Percentiles rank a stretch among this genome's conserved stretches.
These are phyloP conservation scores for Branchellion lobata DNA, from an alignment of 2,888 invertebrate species.

Conservation along the genomic window DNA sequence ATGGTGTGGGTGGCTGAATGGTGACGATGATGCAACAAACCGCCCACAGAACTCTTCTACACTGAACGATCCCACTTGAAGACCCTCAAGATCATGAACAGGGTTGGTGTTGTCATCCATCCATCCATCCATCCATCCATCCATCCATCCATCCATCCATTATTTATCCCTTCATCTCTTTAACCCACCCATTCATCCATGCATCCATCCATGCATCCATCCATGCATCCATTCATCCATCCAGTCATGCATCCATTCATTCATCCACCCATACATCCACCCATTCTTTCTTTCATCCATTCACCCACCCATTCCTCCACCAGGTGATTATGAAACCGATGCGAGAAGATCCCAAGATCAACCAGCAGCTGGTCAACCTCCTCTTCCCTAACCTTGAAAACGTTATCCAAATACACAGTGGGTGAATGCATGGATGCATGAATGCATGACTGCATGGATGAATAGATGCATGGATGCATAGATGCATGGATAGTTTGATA, in stretches of 20 bases:
- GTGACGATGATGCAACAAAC: no score
- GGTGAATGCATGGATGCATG: slow-evolving; percentile 53
- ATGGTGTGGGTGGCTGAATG: not conserved
- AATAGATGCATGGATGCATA: no score
- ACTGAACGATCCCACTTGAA: slow-evolving; percentile 86
- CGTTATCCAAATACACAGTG: slow-evolving; percentile 74
- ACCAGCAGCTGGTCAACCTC: slow-evolving; percentile 73
- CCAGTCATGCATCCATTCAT: no score
- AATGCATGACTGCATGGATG: no score
- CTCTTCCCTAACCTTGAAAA: slow-evolving; percentile 83
- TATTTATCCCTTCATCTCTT: no score
- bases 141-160: not conserved
- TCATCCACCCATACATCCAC: not conserved
- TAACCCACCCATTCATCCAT: no score
- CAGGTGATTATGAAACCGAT: slow-evolving; percentile 66
- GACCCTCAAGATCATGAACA: slow-evolving; percentile 78
- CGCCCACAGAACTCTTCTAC: slow-evolving; percentile 68
- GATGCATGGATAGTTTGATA: no score
- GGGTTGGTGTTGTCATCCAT: not conserved
- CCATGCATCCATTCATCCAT: not conserved
- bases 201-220: not conserved
- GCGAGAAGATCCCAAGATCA: slow-evolving; percentile 70
- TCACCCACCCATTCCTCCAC: not conserved
- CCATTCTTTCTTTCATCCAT: no score
- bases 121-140: not conserved